phyloP scores from a whole-genome alignment of 2,113 vertebrate genomes.

The Peromyscus leucopus region DNA sequence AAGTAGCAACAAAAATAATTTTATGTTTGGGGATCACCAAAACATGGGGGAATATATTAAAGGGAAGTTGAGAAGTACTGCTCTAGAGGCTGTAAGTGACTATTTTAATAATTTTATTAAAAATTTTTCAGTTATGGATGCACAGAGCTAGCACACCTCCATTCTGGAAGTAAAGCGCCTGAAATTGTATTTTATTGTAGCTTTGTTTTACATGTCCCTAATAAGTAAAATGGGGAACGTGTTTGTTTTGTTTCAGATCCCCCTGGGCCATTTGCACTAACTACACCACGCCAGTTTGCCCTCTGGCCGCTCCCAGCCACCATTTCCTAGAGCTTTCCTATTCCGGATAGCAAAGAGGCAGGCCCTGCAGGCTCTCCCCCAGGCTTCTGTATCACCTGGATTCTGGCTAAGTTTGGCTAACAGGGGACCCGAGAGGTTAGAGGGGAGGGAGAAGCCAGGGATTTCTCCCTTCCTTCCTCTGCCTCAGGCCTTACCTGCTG shows the following conservation, averaged over 20 bases:
- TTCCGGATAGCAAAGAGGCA: not conserved
- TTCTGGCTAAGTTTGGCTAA: not conserved
- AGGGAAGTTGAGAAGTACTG: not conserved
- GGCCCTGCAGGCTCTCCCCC: not conserved
- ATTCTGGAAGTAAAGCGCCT: not conserved
- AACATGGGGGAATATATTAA: not conserved
- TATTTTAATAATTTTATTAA: not conserved
- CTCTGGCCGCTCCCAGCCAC: not conserved
- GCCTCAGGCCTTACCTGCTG: not conserved
- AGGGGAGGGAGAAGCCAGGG: not conserved
- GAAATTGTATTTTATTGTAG: not conserved
- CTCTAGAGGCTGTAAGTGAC: not conserved
- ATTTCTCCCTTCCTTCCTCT: not conserved
- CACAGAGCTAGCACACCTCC: not conserved
- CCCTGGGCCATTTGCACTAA: not conserved
- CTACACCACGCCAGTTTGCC: not conserved
- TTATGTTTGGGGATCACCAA: not conserved
- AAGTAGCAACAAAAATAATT: not conserved
- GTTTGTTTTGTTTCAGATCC: too few relatives aligned
- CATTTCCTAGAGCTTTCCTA: not conserved
- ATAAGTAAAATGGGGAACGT: not conserved
- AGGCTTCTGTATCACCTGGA: not conserved
- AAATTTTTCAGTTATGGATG: not conserved
- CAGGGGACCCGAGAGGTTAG: not conserved
- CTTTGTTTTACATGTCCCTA: not conserved